Base-by-base conservation (phyloP, 2,113 vertebrate species). In the Hemibagrus wyckioides region DNA sequence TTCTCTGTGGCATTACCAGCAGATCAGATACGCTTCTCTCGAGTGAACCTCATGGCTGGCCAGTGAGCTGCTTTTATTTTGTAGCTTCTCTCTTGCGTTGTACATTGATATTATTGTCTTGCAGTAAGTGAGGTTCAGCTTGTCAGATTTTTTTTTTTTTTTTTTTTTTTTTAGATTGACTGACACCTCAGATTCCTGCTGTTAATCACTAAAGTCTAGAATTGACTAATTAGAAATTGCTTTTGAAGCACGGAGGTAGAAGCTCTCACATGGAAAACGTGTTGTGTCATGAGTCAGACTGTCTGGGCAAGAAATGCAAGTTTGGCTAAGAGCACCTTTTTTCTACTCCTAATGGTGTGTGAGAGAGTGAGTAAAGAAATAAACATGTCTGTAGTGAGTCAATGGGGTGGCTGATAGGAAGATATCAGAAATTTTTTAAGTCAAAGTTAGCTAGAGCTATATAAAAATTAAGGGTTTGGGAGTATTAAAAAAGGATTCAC, bases 41-140 rank as follows among this genome's bases (percentile, higher is more conserved):
- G 25, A 61, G 61, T 15, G 61, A 86, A 80, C 63, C 28, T 69
- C 30, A 61, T 75, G 71, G 57, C 36, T n/a, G 80, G 50, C 69
- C 69, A 83, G 36, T 65, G 65, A 59, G 71, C 3, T 0, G 71
- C 3, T 0, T 52, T 65, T 69, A 54, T 79, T 52, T 30, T 50
- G 65, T 57, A 28, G 7, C 6, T 75, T 44, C 36, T 73, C 4
- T 28, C 10, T 71, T 39, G 33, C 50, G 59, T 54, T 59, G 54
- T 59, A 59, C 28, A 19, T 19, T 19, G 7, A 36, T 44, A 41
- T 41, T 25, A n/a, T 28, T 54, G 48, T 79, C 28, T 79, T 10
- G 80, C 41, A 48, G 50, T 17, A 63, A 48, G 28, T 61, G 28
- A 81, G 59, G 81, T 65, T 83, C 6, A 23, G 14, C 21, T 83